Conservation (phyloP, 2,113 vertebrate genomes). For the Saccopteryx leptura region DNA sequence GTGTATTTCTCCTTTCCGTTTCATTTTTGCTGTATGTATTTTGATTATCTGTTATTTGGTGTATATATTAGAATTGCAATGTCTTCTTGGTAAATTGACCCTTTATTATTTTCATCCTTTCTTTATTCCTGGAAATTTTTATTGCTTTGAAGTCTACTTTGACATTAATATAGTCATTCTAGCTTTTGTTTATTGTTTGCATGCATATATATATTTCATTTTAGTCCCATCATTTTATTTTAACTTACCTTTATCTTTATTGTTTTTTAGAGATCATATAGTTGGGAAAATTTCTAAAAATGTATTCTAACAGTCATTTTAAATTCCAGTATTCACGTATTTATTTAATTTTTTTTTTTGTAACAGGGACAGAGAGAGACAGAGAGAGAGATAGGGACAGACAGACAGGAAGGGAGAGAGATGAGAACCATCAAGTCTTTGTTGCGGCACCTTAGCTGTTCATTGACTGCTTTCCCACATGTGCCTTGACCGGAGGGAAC, state of each 20-base stretch:
- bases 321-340: neutral
- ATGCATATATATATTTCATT: neutral
- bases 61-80: neutral
- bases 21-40: neutral
- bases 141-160: constrained; percentile 15
- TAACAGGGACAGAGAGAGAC: no score
- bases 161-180: neutral
- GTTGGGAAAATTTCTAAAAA: neutral
- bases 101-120: constrained; percentile 17
- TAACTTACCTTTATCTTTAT: neutral
- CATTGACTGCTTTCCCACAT: no score
- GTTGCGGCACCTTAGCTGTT: no score
- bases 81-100: neutral
- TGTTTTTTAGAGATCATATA: neutral
- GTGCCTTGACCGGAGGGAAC: no score
- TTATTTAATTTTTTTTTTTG: no score
- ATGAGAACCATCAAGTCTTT: no score
- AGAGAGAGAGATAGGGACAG: no score
- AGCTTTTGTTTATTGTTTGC: neutral
- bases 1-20: neutral
- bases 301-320: neutral
- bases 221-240: neutral
- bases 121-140: neutral
- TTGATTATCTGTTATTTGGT: constrained; percentile 8
- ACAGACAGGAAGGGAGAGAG: no score